phyloP scores from a whole-genome alignment of 2,797 vertebrate species.

The Cyprinodon diabolis region DNA sequence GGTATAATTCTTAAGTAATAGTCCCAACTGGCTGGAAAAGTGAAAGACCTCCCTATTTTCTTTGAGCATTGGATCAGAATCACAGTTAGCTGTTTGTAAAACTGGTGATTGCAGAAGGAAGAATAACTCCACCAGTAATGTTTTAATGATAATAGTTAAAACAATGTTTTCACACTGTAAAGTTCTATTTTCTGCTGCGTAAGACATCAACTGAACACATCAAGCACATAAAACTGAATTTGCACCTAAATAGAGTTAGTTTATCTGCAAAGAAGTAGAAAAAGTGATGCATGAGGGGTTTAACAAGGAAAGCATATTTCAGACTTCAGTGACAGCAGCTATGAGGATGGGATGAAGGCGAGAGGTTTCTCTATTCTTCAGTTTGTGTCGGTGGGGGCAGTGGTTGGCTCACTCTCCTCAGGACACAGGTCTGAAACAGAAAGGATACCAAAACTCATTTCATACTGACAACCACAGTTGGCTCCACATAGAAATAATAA shows the following conservation, averaged over 20 bases:
- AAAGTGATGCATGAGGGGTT: background rate
- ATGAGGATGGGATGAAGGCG: background rate
- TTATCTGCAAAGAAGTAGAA: background rate
- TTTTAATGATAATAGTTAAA: background rate
- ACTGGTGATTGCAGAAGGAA: background rate
- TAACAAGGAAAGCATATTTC: background rate
- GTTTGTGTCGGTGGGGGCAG: background rate
- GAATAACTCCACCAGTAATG: background rate
- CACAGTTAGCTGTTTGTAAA: background rate
- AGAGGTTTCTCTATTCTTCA: conserved; percentile 11
- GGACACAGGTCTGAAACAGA: conserved; percentile 54
- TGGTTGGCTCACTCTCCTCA: conserved; percentile 1
- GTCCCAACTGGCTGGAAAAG: background rate
- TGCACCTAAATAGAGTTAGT: background rate
- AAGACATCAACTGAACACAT: background rate
- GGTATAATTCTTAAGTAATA: background rate
- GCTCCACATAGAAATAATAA: background rate
- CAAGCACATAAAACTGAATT: background rate
- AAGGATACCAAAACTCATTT: background rate
- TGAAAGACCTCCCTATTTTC: background rate
- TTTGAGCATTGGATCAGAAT: background rate
- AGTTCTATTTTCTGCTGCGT: background rate
- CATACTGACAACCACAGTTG: background rate
- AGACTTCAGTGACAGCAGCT: background rate
- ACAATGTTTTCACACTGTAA: background rate